Evolutionary conservation across 2,113 vertebrate species (phyloP), one percentile per base, ranked within the genome.

Genomic region (Gymnarchus niloticus): DNA sequence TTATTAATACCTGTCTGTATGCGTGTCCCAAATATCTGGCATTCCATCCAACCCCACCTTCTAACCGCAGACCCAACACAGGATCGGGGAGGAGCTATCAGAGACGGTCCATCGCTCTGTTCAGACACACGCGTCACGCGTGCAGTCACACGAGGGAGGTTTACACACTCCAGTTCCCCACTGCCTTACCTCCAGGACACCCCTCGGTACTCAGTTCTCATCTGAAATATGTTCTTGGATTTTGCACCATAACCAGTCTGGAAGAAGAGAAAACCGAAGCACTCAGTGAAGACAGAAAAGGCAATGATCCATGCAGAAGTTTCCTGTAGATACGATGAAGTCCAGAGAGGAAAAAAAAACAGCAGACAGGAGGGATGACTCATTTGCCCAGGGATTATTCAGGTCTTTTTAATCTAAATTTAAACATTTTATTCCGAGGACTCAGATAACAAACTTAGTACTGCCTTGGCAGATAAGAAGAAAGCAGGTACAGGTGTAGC

Each of bases 101-200:
- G 28, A 9, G n/a, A 2, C 57, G 28, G n/a, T 61, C n/a, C 57
- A 61, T 61, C 57, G 23, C 61, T 17, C 1, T 28, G 65, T 8
- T 19, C 33, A 41, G 28, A 41, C 65, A 41, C 33, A 19, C 19
- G 65, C 33, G 10, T 51, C 44, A 17, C 56, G 1, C 12, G 23
- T 10, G 23, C 56, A 57, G 56, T 57, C 56, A 57, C 8, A 1
- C 65, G 41, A 49, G 21, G 21, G 41, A 8, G 3, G 10, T 80
- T 46, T 49, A 44, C 9, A 48, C 46, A 21, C 46, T n/a, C 76
- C 41, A n/a, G 21, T 23, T 12, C 19, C 48, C n/a, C n/a, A 21
- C 46, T 6, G 17, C 65, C 93, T 95, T 86, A 97, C 98, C 97
- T 97, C 98, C 98, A 99, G 3, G 97, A 95, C 28, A 97, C 92